Percentiles rank a stretch among this genome's conserved stretches.
Conservation (phyloP, 92 coral and sea anemone genomes). For the Porites evermanni region DNA sequence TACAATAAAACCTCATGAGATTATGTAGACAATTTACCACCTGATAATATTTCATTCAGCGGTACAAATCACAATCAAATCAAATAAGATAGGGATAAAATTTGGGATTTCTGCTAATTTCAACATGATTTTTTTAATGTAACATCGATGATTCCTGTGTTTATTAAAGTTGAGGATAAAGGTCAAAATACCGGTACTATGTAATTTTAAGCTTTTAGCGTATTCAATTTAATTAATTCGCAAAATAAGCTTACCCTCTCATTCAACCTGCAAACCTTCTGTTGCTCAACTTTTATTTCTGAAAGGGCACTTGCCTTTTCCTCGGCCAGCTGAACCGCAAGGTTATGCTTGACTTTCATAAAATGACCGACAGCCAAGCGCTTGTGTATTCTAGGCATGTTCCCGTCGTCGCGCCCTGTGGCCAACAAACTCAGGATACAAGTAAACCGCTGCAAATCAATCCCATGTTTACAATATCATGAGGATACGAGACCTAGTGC, state of each 20-base stretch:
- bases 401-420: neutral
- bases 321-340: constrained; percentile 18
- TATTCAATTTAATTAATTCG: neutral
- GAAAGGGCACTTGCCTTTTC: constrained; percentile 20
- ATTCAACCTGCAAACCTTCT: constrained; percentile 43
- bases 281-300: constrained; percentile 36
- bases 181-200: neutral
- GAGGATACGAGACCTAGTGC: constrained; percentile 21
- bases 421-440: neutral
- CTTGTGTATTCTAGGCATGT: constrained; percentile 18
- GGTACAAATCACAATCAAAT: neutral
- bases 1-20: neutral
- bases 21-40: constrained; percentile 10
- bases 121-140: neutral
- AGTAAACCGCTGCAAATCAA: constrained; percentile 20
- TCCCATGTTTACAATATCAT: constrained; percentile 1
- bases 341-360: constrained; percentile 42
- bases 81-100: constrained; percentile 1
- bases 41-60: neutral
- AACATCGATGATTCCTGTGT: neutral
- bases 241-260: constrained; percentile 2
- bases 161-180: neutral
- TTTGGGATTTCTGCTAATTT: neutral
- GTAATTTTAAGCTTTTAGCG: neutral
- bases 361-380: constrained; percentile 44